Evolutionary conservation across 2,113 vertebrate species (phyloP).

Genomic region (Cercopithecus mona): DNA sequence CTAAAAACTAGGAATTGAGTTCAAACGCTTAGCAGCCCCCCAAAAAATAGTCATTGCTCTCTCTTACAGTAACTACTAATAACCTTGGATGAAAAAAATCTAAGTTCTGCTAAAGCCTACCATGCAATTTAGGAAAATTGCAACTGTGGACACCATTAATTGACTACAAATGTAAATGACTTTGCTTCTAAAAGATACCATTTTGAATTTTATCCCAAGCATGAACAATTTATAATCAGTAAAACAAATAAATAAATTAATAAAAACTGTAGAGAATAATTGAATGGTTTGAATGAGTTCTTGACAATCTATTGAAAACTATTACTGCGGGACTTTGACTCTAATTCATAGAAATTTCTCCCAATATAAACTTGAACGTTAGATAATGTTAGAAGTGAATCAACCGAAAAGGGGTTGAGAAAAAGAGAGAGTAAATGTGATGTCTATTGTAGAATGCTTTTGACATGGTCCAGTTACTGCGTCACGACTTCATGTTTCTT

Average conservation of each 20-base stretch:
- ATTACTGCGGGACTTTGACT: conserved; percentile 8
- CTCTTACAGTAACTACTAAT: neutral
- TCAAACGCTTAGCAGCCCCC: neutral
- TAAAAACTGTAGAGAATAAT: neutral
- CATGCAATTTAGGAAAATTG: conserved; percentile 50
- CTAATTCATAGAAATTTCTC: conserved; percentile 16
- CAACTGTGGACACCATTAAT: neutral
- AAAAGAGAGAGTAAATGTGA: neutral
- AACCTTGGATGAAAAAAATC: conserved; percentile 2
- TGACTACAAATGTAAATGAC: conserved; percentile 50
- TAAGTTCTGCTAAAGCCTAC: neutral
- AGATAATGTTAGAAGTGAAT: conserved; percentile 60
- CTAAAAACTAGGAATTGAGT: neutral
- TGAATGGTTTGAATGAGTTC: neutral
- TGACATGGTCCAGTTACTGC: conserved; percentile 80
- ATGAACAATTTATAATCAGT: conserved; percentile 45
- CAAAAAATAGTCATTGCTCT: neutral
- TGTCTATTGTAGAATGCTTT: conserved; percentile 76
- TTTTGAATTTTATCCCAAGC: conserved; percentile 21
- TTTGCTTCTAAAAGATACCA: conserved; percentile 8
- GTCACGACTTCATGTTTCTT: conserved; percentile 84
- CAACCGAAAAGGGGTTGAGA: neutral
- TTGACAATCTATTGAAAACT: neutral
- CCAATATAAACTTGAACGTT: conserved; percentile 65
- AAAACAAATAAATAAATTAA: neutral